Evolutionary conservation across 2,113 vertebrate species (phyloP).

Genomic region (Corythornis madagascariensis): DNA sequence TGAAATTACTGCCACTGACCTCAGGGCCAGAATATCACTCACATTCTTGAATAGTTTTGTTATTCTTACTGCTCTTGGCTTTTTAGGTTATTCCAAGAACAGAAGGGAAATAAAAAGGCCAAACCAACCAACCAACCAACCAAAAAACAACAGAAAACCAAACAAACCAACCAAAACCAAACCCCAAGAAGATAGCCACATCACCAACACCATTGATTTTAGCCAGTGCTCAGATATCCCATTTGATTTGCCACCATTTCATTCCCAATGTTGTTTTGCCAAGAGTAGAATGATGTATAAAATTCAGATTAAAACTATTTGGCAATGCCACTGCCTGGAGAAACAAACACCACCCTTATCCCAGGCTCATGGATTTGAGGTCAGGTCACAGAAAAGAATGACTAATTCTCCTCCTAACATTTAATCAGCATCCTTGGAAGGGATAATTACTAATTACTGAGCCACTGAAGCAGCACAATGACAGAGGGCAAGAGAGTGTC

Average conservation of each 20-base stretch:
- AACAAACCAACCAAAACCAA: too few species aligned
- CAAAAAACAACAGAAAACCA: too few species aligned
- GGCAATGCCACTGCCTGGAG: not conserved
- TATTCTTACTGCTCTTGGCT: not conserved
- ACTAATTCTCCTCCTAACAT: not conserved
- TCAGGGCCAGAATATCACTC: not conserved
- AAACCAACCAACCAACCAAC: too few species aligned
- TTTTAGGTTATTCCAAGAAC: not conserved
- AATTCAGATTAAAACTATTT: not conserved
- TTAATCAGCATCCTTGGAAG: not conserved
- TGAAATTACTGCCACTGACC: not conserved
- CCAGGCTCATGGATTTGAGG: not conserved
- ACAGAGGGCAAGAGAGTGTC: not conserved
- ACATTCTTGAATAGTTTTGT: not conserved
- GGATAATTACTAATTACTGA: not conserved
- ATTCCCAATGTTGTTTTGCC: not conserved
- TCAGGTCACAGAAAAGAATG: not conserved
- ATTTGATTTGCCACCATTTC: not conserved
- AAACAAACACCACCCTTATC: not conserved
- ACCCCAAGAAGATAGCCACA: not conserved
- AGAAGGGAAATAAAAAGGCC: not conserved
- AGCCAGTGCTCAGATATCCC: not conserved
- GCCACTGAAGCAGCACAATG: not conserved
- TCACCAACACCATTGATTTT: not conserved
- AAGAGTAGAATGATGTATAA: not conserved